These are phyloP conservation scores for Protobothrops flavoviridis DNA, from an alignment of 2,113 vertebrate genomes.

Conservation along the genomic window DNA sequence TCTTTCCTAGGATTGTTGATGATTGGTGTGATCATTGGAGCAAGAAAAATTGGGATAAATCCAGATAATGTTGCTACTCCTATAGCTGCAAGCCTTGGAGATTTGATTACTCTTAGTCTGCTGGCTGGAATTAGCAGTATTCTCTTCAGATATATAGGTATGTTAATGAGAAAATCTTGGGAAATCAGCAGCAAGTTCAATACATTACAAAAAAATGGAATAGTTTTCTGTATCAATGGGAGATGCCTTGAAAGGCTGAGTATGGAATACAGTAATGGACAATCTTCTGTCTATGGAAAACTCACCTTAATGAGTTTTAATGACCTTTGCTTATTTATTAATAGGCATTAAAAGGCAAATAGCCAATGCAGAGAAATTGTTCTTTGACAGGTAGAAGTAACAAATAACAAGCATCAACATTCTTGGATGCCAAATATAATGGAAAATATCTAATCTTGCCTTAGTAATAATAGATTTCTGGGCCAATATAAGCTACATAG, in stretches of 20 bases:
- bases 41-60: conserved; percentile 90
- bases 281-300: background rate
- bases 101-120: conserved; percentile 90
- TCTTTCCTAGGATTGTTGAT: conserved; percentile 84
- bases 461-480: background rate
- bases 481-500: background rate
- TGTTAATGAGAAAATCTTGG: background rate
- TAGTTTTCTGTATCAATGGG: accelerated
- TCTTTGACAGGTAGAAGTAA: background rate
- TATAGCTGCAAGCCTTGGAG: conserved; percentile 95
- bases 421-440: background rate
- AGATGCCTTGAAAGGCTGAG: background rate
- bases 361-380: background rate
- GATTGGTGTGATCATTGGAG: conserved; percentile 87
- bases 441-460: background rate
- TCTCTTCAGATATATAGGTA: conserved; percentile 85
- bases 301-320: background rate
- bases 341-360: background rate
- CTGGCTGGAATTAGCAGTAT: conserved; percentile 87
- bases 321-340: background rate
- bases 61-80: conserved; percentile 97
- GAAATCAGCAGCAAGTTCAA: background rate
- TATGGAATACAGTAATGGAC: background rate
- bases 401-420: background rate
- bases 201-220: background rate